A percentile compares a stretch with the other conserved stretches of the same genome.
phyloP scores from a whole-genome alignment of 2,113 vertebrate genomes.

The Gymnogyps californianus region DNA sequence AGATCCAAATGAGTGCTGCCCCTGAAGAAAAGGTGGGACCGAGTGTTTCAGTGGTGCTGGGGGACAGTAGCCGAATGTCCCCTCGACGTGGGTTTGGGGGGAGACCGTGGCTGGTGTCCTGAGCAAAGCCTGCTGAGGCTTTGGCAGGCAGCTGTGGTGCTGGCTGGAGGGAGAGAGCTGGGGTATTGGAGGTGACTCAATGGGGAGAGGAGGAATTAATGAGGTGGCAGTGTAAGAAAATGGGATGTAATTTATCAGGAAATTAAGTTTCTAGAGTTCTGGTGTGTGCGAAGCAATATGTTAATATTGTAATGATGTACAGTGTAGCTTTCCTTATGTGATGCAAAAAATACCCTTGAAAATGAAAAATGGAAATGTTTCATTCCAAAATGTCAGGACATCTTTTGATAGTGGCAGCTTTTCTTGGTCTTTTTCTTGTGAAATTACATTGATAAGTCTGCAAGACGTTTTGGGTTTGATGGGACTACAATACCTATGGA shows the following conservation, averaged over 20 bases:
- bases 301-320: background rate
- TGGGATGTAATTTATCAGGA: background rate
- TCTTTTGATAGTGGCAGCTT: background rate
- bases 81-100: fast-evolving
- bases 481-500: background rate
- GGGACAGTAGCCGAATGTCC: fast-evolving
- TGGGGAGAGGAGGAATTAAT: background rate
- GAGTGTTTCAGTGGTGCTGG: fast-evolving
- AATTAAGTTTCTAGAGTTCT: background rate
- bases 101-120: background rate
- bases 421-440: background rate
- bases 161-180: background rate
- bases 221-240: background rate
- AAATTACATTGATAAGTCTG: background rate
- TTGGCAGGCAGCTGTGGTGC: background rate
- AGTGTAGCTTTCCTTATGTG: fast-evolving
- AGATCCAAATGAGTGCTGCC: fast-evolving
- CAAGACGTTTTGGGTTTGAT: background rate
- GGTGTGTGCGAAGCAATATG: background rate
- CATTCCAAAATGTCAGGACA: background rate
- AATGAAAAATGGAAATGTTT: background rate
- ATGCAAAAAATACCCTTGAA: background rate
- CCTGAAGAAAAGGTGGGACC: too few species aligned
- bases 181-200: fast-evolving
- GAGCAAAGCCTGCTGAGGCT: fast-evolving